A percentile compares a stretch with the other conserved stretches of the same genome.
phyloP scores from a whole-genome alignment of 2,888 invertebrate species.

The Catocala nupta region DNA sequence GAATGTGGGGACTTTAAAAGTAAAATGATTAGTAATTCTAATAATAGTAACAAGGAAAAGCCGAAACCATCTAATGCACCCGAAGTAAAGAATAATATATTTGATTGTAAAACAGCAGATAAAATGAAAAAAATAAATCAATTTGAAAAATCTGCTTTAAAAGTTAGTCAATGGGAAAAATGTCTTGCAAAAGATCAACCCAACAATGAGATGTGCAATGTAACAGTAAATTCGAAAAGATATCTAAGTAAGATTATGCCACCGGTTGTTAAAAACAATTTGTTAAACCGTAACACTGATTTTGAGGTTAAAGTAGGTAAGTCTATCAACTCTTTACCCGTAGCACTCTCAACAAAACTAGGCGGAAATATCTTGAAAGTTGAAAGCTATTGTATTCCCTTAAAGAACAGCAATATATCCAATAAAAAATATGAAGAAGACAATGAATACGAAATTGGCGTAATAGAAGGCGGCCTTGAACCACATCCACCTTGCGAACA shows the following conservation, averaged over 20 bases:
- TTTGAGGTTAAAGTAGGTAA: background rate
- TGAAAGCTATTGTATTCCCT: too few species aligned
- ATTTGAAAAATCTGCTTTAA: background rate
- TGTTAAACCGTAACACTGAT: background rate
- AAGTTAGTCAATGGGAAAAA: background rate
- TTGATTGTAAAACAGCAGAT: background rate
- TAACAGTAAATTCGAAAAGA: background rate
- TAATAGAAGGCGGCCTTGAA: conserved; percentile 11
- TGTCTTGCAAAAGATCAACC: background rate
- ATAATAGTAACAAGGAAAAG: conserved; percentile 20
- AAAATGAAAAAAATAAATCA: background rate
- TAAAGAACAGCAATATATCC: too few species aligned
- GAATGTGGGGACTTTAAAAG: conserved; percentile 44
- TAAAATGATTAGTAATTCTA: background rate
- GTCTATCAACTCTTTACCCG: too few species aligned
- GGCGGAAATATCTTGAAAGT: background rate
- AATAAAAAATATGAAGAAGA: background rate
- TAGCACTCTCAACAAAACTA: background rate
- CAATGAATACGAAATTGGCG: conserved; percentile 11
- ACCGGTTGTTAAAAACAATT: background rate
- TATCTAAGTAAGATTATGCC: background rate
- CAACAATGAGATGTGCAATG: background rate
- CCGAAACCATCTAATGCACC: background rate
- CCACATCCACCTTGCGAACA: background rate
- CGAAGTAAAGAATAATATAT: too few species aligned